phyloP scores from a whole-genome alignment of 2,888 invertebrate genomes.

The Barypeithes pellucidus region DNA sequence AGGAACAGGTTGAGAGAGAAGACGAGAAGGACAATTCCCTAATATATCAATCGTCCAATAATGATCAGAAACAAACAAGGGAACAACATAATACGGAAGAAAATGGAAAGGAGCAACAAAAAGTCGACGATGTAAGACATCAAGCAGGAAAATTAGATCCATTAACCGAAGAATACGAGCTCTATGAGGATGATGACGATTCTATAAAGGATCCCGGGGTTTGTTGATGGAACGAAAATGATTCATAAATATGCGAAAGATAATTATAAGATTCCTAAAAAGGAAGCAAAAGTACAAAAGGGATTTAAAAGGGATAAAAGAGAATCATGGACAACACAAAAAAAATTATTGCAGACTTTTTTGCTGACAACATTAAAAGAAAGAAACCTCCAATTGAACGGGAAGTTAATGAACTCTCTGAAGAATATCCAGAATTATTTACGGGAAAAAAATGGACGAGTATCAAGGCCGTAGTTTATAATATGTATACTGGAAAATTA shows the following conservation, averaged over 20 bases:
- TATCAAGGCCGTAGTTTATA: constrained; percentile 3
- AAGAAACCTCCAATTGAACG: background rate
- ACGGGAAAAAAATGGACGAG: constrained; percentile 1
- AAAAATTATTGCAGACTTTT: background rate
- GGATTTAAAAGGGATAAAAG: background rate
- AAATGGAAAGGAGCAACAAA: too few species aligned
- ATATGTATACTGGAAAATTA: constrained; percentile 5
- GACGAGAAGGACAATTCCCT: too few species aligned
- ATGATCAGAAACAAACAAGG: too few species aligned
- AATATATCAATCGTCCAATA: too few species aligned
- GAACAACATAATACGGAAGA: too few species aligned
- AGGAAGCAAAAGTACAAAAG: background rate
- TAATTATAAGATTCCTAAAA: background rate
- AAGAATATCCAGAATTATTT: background rate
- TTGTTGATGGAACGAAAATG: background rate
- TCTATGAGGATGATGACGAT: too few species aligned
- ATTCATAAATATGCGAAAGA: too few species aligned
- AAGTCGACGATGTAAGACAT: too few species aligned
- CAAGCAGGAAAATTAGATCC: too few species aligned
- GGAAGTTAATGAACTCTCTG: background rate
- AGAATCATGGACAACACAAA: background rate
- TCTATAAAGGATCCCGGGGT: background rate
- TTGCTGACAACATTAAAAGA: background rate
- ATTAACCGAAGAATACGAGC: too few species aligned
- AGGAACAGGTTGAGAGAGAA: too few species aligned